Evolutionary conservation across 2,888 invertebrate species (phyloP).

Genomic region (Saturnia japonica): DNA sequence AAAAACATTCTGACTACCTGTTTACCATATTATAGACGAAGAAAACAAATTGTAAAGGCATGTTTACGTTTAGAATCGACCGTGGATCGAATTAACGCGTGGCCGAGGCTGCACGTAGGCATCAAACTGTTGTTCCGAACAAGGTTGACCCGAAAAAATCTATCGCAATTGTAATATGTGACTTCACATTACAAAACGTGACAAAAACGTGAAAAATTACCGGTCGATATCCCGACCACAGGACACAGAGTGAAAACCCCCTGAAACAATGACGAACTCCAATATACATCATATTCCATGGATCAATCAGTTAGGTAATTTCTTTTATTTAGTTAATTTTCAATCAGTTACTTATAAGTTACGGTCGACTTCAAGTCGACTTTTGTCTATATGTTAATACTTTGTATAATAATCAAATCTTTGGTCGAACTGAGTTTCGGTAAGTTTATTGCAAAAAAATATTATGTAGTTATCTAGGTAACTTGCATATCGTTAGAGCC

Average conservation of each 20-base stretch:
- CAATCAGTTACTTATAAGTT: too few relatives aligned
- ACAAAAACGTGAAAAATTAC: too few relatives aligned
- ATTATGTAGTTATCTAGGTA: too few relatives aligned
- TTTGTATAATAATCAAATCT: too few relatives aligned
- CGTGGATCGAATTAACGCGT: slow-evolving; percentile 67
- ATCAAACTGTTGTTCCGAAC: slow-evolving; percentile 52
- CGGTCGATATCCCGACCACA: background rate
- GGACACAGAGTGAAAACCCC: background rate
- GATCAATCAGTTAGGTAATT: background rate
- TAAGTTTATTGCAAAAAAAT: too few relatives aligned
- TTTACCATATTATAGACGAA: slow-evolving; percentile 29
- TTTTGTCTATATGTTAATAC: background rate
- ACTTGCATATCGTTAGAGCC: too few relatives aligned
- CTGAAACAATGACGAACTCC: background rate
- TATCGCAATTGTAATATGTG: slow-evolving; percentile 53
- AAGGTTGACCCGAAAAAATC: slow-evolving; percentile 67
- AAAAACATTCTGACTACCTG: slow-evolving; percentile 16
- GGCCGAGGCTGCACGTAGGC: slow-evolving; percentile 73
- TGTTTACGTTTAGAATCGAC: slow-evolving; percentile 59
- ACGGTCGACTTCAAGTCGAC: too few relatives aligned
- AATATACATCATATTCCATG: background rate
- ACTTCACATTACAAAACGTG: too few relatives aligned
- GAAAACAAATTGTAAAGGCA: slow-evolving; percentile 50
- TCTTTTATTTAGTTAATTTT: too few relatives aligned
- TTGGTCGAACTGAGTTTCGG: too few relatives aligned